Evolutionary conservation across 2,797 vertebrate genomes (phyloP).

Genomic region (Rhinella marina): DNA sequence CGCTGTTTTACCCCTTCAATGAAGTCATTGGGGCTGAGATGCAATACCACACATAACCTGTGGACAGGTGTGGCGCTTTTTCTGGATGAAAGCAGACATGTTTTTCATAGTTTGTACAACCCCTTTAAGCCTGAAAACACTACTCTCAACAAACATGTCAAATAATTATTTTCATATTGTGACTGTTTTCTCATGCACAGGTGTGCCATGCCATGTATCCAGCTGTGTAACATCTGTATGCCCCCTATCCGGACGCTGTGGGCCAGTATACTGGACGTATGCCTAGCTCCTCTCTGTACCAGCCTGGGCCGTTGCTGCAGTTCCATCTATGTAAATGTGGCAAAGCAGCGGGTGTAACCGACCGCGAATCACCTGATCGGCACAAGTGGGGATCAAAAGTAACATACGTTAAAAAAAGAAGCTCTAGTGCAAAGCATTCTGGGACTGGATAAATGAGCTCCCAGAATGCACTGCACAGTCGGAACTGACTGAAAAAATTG

Average conservation of each 20-base stretch:
- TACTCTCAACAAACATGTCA: not conserved
- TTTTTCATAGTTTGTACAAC: not conserved
- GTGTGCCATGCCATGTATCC: slow-evolving; percentile 77
- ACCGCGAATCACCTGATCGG: not conserved
- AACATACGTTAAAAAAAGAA: not conserved
- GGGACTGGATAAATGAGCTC: not conserved
- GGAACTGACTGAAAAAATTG: not conserved
- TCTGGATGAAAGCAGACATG: no score
- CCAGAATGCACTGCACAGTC: not conserved
- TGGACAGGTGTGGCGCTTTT: no score
- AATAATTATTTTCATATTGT: not conserved
- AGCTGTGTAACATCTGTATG: slow-evolving; percentile 78
- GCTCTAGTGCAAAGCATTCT: not conserved
- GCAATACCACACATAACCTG: no score
- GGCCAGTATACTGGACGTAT: slow-evolving; percentile 72
- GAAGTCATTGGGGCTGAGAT: not conserved
- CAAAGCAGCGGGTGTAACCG: slow-evolving; percentile 67
- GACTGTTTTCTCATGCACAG: slow-evolving; percentile 45
- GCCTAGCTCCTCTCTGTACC: slow-evolving; percentile 74
- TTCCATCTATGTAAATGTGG: slow-evolving; percentile 72
- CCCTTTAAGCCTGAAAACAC: not conserved
- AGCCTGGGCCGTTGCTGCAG: slow-evolving; percentile 76
- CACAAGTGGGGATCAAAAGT: slow-evolving; percentile 9
- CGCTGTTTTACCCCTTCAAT: no score
- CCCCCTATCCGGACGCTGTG: slow-evolving; percentile 78